A percentile compares a stretch with the other conserved stretches of the same genome.
These are phyloP conservation scores for Frieseomelitta varia DNA, from an alignment of 1,140 invertebrate genomes.

Conservation along the genomic window DNA sequence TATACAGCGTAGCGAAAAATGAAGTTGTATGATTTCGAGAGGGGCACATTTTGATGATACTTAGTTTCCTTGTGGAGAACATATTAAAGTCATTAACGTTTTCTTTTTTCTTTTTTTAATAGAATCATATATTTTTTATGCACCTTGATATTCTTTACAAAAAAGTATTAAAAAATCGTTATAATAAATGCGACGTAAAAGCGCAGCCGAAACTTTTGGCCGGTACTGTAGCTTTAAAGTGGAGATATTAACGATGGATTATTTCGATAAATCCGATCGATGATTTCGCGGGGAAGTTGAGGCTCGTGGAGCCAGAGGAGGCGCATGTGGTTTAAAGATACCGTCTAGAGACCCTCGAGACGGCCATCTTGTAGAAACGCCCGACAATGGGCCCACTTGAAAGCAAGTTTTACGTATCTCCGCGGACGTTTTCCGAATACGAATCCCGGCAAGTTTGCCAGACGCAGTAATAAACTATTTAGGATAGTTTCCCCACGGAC, in stretches of 20 bases:
- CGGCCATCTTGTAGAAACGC: slow-evolving; percentile 9
- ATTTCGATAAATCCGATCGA: slow-evolving; percentile 1
- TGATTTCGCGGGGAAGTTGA: neutral
- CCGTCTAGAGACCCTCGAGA: slow-evolving; percentile 1
- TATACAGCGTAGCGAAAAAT: too few relatives aligned
- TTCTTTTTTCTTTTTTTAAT: too few relatives aligned
- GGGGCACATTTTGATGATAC: too few relatives aligned
- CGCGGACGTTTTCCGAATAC: slow-evolving; percentile 9
- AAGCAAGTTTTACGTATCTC: slow-evolving; percentile 10
- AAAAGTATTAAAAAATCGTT: too few relatives aligned
- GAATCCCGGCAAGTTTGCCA: neutral
- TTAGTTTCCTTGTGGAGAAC: too few relatives aligned
- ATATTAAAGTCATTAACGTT: too few relatives aligned
- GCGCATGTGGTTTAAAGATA: neutral
- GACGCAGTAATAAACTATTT: slow-evolving; percentile 15
- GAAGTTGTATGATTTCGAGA: too few relatives aligned
- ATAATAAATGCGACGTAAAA: too few relatives aligned
- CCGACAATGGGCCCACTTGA: slow-evolving; percentile 16
- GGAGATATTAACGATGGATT: neutral
- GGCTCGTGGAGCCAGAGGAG: neutral
- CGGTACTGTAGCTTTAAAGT: too few relatives aligned
- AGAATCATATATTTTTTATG: too few relatives aligned
- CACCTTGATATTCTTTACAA: too few relatives aligned
- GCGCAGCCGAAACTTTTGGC: too few relatives aligned
- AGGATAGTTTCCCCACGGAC: neutral